These are phyloP conservation scores for Spodoptera frugiperda DNA, from an alignment of 1,140 invertebrate species.

Conservation along the genomic window DNA sequence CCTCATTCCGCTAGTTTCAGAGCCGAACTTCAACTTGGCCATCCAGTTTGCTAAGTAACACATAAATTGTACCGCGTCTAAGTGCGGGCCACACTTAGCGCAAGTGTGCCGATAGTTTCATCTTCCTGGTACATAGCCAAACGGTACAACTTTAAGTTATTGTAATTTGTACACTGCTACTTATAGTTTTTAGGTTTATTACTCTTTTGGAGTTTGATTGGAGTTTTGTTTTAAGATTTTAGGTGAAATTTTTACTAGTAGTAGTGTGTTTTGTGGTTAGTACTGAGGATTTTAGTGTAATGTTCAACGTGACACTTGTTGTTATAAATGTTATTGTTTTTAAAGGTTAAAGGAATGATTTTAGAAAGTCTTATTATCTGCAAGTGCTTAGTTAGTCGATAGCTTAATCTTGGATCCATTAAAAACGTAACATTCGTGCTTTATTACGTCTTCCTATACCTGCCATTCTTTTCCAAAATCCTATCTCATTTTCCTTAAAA, in stretches of 20 bases:
- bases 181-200: slow-evolving; percentile 3
- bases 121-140: slow-evolving; percentile 44
- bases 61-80: slow-evolving; percentile 43
- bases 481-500: too few species aligned
- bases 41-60: slow-evolving; percentile 47
- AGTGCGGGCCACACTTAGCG: slow-evolving; percentile 44
- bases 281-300: too few species aligned
- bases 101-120: slow-evolving; percentile 44
- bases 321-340: too few species aligned
- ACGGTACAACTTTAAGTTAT: slow-evolving; percentile 38
- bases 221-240: background rate
- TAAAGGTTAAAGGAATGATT: too few species aligned
- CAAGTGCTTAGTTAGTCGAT: too few species aligned
- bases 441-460: too few species aligned
- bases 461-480: too few species aligned
- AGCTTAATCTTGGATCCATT: too few species aligned
- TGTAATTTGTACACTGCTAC: slow-evolving; percentile 32
- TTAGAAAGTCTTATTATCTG: too few species aligned
- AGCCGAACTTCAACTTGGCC: slow-evolving; percentile 28
- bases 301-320: too few species aligned
- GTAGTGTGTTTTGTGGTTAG: too few species aligned
- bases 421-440: too few species aligned
- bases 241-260: background rate
- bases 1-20: slow-evolving; percentile 2
- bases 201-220: background rate